Conservation (phyloP, 2,888 invertebrate species). For the Ceramica pisi region DNA sequence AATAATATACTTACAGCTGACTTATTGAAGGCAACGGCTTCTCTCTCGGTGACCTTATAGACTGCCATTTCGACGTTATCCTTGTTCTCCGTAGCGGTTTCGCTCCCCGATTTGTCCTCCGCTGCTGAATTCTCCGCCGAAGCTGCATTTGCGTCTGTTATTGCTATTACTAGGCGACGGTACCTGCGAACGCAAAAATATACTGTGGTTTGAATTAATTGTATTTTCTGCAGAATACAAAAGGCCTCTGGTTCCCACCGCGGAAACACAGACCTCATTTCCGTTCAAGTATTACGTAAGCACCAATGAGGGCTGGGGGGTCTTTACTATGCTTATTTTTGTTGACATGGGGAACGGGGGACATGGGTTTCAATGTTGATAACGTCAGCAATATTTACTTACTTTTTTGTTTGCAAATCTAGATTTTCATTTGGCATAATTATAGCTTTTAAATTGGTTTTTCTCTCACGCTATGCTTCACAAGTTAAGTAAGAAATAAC, state of each 20-base stretch:
- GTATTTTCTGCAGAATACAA: background rate
- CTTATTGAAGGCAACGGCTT: conserved; percentile 84
- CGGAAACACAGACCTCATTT: background rate
- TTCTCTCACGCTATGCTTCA: no score
- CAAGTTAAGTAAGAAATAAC: no score
- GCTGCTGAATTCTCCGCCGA: conserved; percentile 78
- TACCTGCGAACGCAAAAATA: conserved; percentile 79
- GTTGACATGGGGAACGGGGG: no score
- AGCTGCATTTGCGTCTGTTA: conserved; percentile 79
- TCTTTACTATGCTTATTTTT: no score
- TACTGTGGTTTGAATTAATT: background rate
- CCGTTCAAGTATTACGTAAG: no score
- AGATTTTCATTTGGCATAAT: no score
- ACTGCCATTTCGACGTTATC: conserved; percentile 81
- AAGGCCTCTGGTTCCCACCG: background rate
- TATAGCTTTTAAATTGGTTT: no score
- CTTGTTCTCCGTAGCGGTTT: conserved; percentile 73
- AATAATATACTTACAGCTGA: conserved; percentile 70
- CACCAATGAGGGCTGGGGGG: no score
- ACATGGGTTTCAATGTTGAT: no score
- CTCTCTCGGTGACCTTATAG: conserved; percentile 82
- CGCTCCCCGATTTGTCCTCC: conserved; percentile 77
- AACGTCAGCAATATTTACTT: no score
- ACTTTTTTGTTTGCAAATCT: no score
- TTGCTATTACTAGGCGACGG: conserved; percentile 87